Percentiles rank a stretch among this genome's conserved stretches.
Evolutionary conservation across 1,140 invertebrate genomes (phyloP).

Genomic region (Palaemon carinicauda): DNA sequence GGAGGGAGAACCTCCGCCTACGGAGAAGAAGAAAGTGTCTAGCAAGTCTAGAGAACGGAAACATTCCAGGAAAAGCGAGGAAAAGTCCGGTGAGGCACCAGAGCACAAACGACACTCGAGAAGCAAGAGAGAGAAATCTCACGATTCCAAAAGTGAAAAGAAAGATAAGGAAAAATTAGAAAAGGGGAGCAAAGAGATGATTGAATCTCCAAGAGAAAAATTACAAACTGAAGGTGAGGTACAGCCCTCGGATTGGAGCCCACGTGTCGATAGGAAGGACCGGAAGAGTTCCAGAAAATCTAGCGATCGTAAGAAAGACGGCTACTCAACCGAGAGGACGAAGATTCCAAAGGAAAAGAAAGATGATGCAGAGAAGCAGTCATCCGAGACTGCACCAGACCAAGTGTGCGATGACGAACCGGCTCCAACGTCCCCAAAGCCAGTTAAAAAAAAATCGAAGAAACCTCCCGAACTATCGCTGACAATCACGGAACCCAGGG

Average conservation of each 20-base stretch:
- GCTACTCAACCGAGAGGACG: not conserved
- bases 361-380: not conserved
- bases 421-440: not conserved
- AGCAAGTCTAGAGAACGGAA: not conserved
- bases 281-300: not conserved
- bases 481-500: too few species aligned
- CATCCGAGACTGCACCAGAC: not conserved
- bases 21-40: not conserved
- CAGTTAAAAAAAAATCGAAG: not conserved
- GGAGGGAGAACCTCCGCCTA: not conserved
- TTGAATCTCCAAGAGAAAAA: not conserved
- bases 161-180: not conserved
- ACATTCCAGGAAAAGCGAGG: not conserved
- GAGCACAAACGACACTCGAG: not conserved
- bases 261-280: not conserved
- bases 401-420: not conserved
- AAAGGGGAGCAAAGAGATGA: not conserved
- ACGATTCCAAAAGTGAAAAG: not conserved
- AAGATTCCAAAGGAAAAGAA: not conserved
- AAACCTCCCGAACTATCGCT: not conserved
- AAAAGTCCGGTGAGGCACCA: not conserved
- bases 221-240: not conserved
- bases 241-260: not conserved
- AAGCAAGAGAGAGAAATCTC: not conserved
- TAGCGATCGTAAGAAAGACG: conserved; percentile 1